A percentile compares a stretch with the other conserved stretches of the same genome.
Evolutionary conservation across 2,113 vertebrate genomes (phyloP).

Genomic region (Aptenodytes patagonicus): DNA sequence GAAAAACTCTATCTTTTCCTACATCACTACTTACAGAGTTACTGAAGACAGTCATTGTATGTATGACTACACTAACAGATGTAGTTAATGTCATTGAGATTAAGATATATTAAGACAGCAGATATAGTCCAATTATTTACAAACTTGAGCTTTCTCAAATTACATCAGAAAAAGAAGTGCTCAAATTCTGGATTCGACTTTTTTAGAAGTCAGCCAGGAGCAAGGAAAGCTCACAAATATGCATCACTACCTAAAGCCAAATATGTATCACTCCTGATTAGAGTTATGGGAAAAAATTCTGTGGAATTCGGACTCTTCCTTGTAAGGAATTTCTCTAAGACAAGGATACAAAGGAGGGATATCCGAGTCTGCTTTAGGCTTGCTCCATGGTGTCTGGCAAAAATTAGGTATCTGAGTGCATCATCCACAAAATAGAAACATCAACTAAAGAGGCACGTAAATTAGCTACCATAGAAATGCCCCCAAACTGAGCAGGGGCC

Average conservation of each 20-base stretch:
- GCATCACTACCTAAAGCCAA: background rate
- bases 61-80: background rate
- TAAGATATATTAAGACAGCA: background rate
- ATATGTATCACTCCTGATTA: background rate
- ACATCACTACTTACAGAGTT: background rate
- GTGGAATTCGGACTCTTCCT: background rate
- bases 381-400: background rate
- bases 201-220: background rate
- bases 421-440: background rate
- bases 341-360: background rate
- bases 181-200: background rate
- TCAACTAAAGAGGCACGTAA: background rate
- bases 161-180: background rate
- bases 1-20: background rate
- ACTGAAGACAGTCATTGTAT: background rate
- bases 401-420: background rate
- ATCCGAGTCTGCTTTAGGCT: background rate
- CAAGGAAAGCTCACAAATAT: background rate
- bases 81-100: background rate
- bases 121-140: background rate
- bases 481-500: background rate
- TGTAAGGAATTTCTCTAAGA: background rate
- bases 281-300: background rate
- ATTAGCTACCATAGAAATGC: background rate
- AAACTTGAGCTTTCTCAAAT: background rate